Conservation (phyloP, 2,113 vertebrate species). For the Conger conger region DNA sequence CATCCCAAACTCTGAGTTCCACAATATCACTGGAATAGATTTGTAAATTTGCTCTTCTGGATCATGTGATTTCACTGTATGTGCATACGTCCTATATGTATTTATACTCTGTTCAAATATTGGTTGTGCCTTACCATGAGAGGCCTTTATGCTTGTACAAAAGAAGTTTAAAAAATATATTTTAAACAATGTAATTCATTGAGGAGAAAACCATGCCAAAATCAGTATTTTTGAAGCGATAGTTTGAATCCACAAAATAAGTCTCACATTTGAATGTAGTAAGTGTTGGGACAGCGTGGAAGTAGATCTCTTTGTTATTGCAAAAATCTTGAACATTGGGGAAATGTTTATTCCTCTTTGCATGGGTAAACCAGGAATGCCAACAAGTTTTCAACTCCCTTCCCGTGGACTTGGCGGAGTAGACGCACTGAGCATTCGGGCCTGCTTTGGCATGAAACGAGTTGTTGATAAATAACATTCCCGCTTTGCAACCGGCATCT, state of each 20-base stretch:
- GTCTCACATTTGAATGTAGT: neutral
- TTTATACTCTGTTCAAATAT: neutral
- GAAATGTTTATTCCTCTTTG: neutral
- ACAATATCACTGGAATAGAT: no score
- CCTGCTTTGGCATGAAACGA: neutral
- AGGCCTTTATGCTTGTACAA: neutral
- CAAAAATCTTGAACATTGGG: neutral
- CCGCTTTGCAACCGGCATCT: neutral
- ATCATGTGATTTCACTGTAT: no score
- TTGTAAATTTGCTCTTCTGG: no score
- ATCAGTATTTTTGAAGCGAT: neutral
- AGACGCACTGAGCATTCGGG: neutral
- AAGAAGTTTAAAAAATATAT: neutral
- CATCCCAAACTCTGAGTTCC: no score
- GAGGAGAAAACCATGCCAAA: neutral
- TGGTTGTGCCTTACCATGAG: neutral
- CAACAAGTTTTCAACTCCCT: neutral
- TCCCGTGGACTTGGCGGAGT: neutral
- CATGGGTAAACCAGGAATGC: neutral
- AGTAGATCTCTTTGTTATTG: neutral
- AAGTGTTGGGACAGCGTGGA: neutral
- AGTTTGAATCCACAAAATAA: neutral
- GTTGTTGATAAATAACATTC: neutral
- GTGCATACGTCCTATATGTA: no score
- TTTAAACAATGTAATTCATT: neutral